Percentiles rank a stretch among this genome's conserved stretches.
Conservation (phyloP, 2,888 invertebrate species). For the Tillus elongatus region DNA sequence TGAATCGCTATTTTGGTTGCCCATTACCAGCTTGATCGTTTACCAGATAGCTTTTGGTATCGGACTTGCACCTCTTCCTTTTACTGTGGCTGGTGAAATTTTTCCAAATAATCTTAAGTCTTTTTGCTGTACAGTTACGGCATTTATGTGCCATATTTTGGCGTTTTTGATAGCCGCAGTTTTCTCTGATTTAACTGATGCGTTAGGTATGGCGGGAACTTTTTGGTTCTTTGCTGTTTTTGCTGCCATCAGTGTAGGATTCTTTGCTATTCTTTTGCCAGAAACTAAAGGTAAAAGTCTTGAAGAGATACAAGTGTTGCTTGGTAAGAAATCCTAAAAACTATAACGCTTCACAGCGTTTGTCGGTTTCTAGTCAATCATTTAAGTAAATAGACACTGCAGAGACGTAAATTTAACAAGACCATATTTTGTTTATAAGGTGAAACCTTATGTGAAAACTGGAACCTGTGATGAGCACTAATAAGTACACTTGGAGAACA, state of each 20-base stretch:
- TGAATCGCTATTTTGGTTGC: constrained; percentile 54
- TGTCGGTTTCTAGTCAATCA: no score
- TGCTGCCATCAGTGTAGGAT: constrained; percentile 13
- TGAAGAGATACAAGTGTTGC: constrained; percentile 18
- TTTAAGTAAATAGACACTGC: no score
- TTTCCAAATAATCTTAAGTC: constrained; percentile 69
- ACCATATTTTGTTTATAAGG: no score
- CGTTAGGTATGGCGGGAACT: constrained; percentile 16
- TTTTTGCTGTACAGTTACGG: constrained; percentile 59
- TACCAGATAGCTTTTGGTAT: constrained; percentile 23
- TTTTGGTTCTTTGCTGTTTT: constrained; percentile 21
- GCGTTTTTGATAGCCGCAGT: background rate
- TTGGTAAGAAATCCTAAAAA: no score
- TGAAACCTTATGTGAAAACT: no score
- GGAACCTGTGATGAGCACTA: no score
- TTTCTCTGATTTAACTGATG: constrained; percentile 2
- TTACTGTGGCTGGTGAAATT: constrained; percentile 71
- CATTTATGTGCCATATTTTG: background rate
- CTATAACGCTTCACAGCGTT: no score
- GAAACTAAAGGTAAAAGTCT: constrained; percentile 24
- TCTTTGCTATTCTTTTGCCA: constrained; percentile 16
- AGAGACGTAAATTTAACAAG: no score
- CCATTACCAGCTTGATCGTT: constrained; percentile 34
- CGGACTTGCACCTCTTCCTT: constrained; percentile 63
- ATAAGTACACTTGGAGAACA: no score